phyloP scores from a whole-genome alignment of 2,888 invertebrate species.

The Rhopalosiphum nymphaeae region DNA sequence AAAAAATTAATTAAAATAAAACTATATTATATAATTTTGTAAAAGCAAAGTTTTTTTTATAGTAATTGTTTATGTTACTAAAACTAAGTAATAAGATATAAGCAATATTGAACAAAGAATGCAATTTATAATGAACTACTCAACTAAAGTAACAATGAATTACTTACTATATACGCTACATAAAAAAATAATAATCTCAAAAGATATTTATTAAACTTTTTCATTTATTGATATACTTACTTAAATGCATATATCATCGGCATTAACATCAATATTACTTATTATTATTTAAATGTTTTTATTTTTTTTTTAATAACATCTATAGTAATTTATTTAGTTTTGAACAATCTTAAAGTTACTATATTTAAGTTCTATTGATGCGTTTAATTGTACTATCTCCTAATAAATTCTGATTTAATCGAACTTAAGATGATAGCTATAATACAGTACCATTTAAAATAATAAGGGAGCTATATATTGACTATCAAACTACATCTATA shows the following conservation, averaged over 20 bases:
- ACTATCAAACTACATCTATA: background rate
- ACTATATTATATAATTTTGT: background rate
- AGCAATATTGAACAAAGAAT: background rate
- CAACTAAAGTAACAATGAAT: background rate
- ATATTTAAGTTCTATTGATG: too few species aligned
- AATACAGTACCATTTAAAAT: background rate
- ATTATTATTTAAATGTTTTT: background rate
- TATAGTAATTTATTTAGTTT: too few species aligned
- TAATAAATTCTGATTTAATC: background rate
- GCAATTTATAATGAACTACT: background rate
- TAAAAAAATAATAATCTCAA: background rate
- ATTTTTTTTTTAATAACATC: background rate
- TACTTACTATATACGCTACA: background rate
- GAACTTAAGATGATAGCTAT: background rate
- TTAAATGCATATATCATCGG: background rate
- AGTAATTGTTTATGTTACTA: background rate
- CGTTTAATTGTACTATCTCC: background rate
- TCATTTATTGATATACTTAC: background rate
- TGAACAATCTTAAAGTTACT: background rate
- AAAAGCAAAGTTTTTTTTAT: background rate
- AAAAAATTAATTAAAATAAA: background rate
- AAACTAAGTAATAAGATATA: background rate
- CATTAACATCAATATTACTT: background rate
- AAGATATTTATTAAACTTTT: background rate
- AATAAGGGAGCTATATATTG: background rate